Base-by-base conservation (phyloP, 2,888 invertebrate species). In the Torymus auratus region DNA sequence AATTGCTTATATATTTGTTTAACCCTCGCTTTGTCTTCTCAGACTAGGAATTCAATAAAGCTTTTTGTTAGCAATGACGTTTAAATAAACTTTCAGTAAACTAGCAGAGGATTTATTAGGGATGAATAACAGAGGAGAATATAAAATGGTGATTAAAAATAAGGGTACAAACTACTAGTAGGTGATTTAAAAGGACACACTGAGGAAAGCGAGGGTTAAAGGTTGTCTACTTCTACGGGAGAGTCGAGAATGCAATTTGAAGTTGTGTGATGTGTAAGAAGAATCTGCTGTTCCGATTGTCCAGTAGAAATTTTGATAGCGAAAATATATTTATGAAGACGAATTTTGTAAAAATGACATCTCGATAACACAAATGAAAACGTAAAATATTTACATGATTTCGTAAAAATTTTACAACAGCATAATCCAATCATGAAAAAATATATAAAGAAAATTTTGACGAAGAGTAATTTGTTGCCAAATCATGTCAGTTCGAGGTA, bases 261-360 rank as follows among this genome's bases (percentile, higher is more conserved):
- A 55, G 15, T 67, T 53, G 64, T 71, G 71, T 71, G 78, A 67
- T 71, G 71, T 58, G 60, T 78, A 67, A 65, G 15, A 53, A 65
- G 28, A 65, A 71, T 41, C 62, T 69, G 76, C 61, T 68, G 65
- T 75, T 74, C 77, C 61, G 58, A 70, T 67, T 60, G 74, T 67
- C 67, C 67, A 67, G 74, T 67, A 75, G 60, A 67, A 70, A 68
- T 68, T 60, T 64, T 53, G 23, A 15, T 12, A 28, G 55, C 12
- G 52, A 28, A n/a, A 7, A 50, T 20, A 41, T 41, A 52, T 2
- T 61, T 62, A 64, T 28, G 62, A 17, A 56, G n/a, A 15, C 20
- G 20, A 72, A 14, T 52, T 20, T 60, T 60, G 2, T 20, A 56
- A 68, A 28, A 5, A 13, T 60, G 20, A 20, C 2, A 2, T 20